Percentiles rank a stretch among this genome's conserved stretches.
Evolutionary conservation across 2,113 vertebrate species (phyloP).

Genomic region (Hypanus sabinus): DNA sequence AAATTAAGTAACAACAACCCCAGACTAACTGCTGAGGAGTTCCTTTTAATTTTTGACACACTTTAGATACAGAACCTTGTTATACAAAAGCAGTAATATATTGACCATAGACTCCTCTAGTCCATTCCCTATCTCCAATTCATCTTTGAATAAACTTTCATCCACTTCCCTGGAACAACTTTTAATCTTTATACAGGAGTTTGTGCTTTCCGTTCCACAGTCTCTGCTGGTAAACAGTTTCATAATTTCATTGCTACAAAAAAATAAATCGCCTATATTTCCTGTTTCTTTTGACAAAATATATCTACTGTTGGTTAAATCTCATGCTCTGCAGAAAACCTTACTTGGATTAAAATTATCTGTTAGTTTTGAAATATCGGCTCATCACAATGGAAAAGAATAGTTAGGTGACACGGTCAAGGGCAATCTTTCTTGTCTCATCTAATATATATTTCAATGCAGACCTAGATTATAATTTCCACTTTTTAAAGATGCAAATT

Average conservation of each 20-base stretch:
- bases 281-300: neutral
- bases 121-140: neutral
- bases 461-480: neutral
- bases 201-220: neutral
- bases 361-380: neutral
- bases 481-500: conserved; percentile 14
- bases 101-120: neutral
- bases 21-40: no score
- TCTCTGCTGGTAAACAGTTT: neutral
- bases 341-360: no score
- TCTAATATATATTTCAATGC: neutral
- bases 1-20: neutral
- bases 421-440: neutral
- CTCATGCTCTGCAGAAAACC: no score
- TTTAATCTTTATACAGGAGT: neutral
- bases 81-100: neutral
- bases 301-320: no score
- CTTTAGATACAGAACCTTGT: neutral
- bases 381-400: neutral
- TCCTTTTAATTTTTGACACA: neutral
- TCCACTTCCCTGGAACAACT: neutral
- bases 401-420: neutral
- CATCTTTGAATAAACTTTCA: neutral
- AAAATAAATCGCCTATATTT: neutral
- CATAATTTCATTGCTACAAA: neutral